phyloP scores from a whole-genome alignment of 2,888 invertebrate genomes.

The Leptinotarsa juncta region DNA sequence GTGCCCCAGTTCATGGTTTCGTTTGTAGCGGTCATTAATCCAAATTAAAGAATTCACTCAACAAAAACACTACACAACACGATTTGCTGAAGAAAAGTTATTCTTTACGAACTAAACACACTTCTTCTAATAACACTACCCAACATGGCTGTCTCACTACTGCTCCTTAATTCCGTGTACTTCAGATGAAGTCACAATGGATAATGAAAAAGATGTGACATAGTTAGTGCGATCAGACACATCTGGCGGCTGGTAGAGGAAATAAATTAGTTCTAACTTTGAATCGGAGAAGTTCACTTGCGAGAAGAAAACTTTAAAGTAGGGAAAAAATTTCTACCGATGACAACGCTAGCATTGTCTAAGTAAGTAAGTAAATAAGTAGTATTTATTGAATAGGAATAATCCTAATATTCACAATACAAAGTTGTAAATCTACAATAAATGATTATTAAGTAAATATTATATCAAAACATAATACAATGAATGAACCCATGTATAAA shows the following conservation, averaged over 20 bases:
- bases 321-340: not conserved
- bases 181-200: conserved; percentile 29
- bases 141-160: conserved; percentile 58
- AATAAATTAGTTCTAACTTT: not conserved
- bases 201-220: conserved; percentile 30
- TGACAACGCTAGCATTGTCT: too few species aligned
- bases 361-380: too few species aligned
- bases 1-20: conserved; percentile 74
- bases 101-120: conserved; percentile 50
- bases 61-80: conserved; percentile 47
- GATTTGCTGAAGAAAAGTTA: conserved; percentile 36
- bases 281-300: not conserved
- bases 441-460: too few species aligned
- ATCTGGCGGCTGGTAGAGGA: conserved; percentile 25
- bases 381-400: too few species aligned
- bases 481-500: too few species aligned
- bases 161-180: conserved; percentile 27
- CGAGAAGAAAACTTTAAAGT: not conserved
- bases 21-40: conserved; percentile 53
- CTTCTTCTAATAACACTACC: conserved; percentile 57
- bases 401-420: too few species aligned
- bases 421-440: too few species aligned
- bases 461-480: too few species aligned
- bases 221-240: conserved; percentile 6
- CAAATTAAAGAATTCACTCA: conserved; percentile 53